A percentile compares a stretch with the other conserved stretches of the same genome.
These are phyloP conservation scores for Ammodytes marinus DNA, from an alignment of 2,113 vertebrate genomes.

Conservation along the genomic window DNA sequence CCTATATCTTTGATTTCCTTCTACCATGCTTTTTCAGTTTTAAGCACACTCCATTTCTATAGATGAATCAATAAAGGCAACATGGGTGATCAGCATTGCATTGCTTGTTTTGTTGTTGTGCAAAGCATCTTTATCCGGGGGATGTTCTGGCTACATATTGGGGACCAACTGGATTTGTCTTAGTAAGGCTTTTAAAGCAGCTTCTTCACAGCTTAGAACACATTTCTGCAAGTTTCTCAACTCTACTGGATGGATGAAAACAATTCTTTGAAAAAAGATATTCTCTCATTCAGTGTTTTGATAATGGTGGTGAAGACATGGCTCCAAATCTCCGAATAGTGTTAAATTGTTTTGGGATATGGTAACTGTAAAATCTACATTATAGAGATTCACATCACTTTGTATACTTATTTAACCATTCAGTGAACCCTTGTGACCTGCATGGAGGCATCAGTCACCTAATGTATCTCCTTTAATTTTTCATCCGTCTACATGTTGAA, in stretches of 20 bases:
- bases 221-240: background rate
- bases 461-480: background rate
- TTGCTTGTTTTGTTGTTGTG: conserved; percentile 16
- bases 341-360: background rate
- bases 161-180: background rate
- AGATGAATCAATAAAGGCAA: conserved; percentile 2
- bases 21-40: background rate
- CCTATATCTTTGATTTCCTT: background rate
- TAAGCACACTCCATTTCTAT: background rate
- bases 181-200: background rate
- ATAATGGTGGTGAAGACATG: background rate
- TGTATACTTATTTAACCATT: no score
- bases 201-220: background rate
- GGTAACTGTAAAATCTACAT: background rate
- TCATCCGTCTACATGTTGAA: no score
- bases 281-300: background rate
- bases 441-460: background rate
- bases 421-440: background rate
- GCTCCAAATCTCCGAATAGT: background rate
- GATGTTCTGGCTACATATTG: background rate
- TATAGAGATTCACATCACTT: background rate
- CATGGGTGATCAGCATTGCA: background rate
- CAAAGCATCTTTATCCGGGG: background rate
- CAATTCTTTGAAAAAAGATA: no score
- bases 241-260: background rate